Conservation (phyloP, 2,888 invertebrate genomes). For the Portevinia maculata region DNA sequence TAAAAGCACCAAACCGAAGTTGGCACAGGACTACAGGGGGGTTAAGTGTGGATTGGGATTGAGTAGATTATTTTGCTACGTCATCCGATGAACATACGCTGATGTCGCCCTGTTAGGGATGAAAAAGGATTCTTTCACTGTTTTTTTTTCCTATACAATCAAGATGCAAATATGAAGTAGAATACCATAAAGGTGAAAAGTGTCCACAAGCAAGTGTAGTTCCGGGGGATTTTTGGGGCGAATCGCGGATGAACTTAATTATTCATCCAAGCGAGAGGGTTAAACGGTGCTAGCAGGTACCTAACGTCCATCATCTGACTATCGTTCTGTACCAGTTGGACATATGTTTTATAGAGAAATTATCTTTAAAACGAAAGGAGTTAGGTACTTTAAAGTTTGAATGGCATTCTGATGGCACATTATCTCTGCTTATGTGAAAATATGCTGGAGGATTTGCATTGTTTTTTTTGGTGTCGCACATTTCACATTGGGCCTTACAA, state of each 20-base stretch:
- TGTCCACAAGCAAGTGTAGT: constrained; percentile 11
- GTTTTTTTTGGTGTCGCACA: constrained; percentile 20
- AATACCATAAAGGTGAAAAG: constrained; percentile 27
- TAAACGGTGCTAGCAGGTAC: constrained; percentile 38
- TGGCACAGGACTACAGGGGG: neutral
- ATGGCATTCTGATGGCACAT: constrained; percentile 17
- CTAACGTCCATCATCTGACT: constrained; percentile 22
- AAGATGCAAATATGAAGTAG: constrained; percentile 34
- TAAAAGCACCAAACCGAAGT: neutral
- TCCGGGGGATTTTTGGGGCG: neutral
- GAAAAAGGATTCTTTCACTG: neutral
- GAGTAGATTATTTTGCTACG: constrained; percentile 28
- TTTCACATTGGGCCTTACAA: constrained; percentile 1
- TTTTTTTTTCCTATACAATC: constrained; percentile 22
- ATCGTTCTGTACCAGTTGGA: constrained; percentile 25
- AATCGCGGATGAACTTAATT: constrained; percentile 35
- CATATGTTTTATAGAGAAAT: constrained; percentile 30
- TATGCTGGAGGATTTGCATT: constrained; percentile 30
- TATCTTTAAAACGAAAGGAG: neutral
- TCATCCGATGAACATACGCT: constrained; percentile 33
- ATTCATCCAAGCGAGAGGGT: constrained; percentile 25
- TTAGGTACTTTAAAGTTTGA: too few species aligned
- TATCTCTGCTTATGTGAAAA: neutral
- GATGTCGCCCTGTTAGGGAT: neutral
- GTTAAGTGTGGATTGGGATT: neutral